These are phyloP conservation scores for Adelphocoris suturalis DNA, from an alignment of 2,888 invertebrate genomes.

Conservation along the genomic window DNA sequence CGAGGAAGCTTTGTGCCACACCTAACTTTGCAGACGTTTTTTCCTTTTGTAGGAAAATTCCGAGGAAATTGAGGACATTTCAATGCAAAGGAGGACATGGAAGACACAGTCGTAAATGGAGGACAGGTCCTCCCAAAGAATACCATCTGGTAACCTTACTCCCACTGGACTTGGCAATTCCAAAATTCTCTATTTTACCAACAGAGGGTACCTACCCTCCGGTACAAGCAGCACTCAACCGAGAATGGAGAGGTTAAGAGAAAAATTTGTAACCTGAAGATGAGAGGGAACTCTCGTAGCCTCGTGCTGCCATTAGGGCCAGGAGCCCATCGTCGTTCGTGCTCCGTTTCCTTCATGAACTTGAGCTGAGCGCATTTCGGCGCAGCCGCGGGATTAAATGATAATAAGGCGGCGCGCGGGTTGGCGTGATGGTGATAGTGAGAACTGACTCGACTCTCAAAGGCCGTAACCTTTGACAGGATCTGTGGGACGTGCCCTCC, in stretches of 20 bases:
- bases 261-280: conserved; percentile 5
- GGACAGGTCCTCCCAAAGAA: no score
- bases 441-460: not conserved
- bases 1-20: no score
- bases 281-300: not conserved
- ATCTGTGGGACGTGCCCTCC: not conserved
- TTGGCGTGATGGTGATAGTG: no score
- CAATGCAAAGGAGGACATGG: no score
- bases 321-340: not conserved
- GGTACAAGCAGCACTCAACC: not conserved
- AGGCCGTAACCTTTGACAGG: conserved; percentile 15
- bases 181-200: no score
- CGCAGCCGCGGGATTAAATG: conserved; percentile 7
- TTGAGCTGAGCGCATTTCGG: not conserved
- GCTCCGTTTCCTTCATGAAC: not conserved
- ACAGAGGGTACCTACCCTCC: not conserved
- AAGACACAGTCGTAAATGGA: no score
- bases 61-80: no score
- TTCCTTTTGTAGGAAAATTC: no score
- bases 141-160: no score
- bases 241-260: not conserved
- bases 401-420: conserved; percentile 19
- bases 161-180: no score
- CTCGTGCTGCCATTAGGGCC: conserved; percentile 10
- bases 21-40: no score